phyloP scores from a whole-genome alignment of 2,113 vertebrate species.

The Pristiophorus japonicus region DNA sequence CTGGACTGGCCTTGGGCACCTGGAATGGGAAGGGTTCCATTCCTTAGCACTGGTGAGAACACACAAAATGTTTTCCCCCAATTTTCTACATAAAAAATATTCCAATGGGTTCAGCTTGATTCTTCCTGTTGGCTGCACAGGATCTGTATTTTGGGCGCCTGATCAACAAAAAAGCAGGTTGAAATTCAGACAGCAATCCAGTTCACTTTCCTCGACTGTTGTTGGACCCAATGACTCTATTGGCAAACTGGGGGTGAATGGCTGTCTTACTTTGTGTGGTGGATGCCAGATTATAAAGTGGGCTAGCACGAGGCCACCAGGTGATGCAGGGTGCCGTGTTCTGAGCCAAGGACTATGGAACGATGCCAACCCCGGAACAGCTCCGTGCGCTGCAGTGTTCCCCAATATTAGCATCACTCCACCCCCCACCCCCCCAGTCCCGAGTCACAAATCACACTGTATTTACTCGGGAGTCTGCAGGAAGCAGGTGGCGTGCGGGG shows the following conservation, averaged over 20 bases:
- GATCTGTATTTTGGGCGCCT: background rate
- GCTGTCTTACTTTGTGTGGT: background rate
- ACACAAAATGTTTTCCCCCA: too few species aligned
- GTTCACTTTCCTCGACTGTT: background rate
- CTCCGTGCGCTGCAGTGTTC: background rate
- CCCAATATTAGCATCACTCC: background rate
- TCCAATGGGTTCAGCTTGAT: background rate
- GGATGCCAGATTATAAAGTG: background rate
- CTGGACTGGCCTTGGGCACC: background rate
- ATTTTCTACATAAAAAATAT: too few species aligned
- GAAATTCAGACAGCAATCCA: background rate
- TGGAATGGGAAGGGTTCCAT: background rate
- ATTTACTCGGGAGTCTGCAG: background rate
- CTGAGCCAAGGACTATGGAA: background rate
- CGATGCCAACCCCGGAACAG: background rate
- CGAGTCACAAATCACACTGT: too few species aligned
- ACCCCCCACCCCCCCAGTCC: background rate
- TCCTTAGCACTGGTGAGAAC: background rate
- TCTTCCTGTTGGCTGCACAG: background rate
- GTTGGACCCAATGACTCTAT: background rate
- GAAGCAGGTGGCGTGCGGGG: background rate
- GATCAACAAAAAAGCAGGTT: background rate
- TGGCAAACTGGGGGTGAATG: background rate
- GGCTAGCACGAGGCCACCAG: background rate
- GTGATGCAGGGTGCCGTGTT: background rate